Conservation (phyloP, 2,113 vertebrate species). For the Apus apus region DNA sequence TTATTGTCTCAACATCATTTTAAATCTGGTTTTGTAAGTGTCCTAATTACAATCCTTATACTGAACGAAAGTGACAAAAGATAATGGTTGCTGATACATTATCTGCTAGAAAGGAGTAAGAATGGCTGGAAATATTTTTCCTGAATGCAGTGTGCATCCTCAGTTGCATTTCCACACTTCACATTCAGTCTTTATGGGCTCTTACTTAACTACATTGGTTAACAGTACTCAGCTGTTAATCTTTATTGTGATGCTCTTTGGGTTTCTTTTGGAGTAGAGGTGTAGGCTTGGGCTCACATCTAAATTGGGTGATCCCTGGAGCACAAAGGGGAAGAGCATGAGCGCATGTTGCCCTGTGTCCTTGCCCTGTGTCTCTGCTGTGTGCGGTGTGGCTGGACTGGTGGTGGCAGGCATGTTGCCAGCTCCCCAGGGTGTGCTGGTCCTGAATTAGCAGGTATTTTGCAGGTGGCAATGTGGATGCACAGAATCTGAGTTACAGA, state of each 20-base stretch:
- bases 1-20: neutral
- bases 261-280: neutral
- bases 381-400: neutral
- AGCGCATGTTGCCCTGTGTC: accelerated
- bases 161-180: neutral
- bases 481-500: accelerated
- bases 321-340: accelerated
- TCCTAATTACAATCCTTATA: neutral
- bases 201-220: neutral
- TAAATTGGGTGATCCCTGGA: neutral
- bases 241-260: neutral
- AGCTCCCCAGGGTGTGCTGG: accelerated
- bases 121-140: neutral
- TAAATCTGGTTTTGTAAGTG: neutral
- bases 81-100: neutral
- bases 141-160: neutral
- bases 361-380: neutral
- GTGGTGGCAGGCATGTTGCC: neutral
- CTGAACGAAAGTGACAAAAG: neutral
- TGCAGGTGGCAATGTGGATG: neutral
- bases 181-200: neutral
- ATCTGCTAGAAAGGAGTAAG: neutral
- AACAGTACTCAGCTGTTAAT: neutral
- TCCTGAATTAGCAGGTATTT: neutral
- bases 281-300: neutral